Base-by-base conservation (phyloP, 2,888 invertebrate species). In the Eumacrocentrus americanus region DNA sequence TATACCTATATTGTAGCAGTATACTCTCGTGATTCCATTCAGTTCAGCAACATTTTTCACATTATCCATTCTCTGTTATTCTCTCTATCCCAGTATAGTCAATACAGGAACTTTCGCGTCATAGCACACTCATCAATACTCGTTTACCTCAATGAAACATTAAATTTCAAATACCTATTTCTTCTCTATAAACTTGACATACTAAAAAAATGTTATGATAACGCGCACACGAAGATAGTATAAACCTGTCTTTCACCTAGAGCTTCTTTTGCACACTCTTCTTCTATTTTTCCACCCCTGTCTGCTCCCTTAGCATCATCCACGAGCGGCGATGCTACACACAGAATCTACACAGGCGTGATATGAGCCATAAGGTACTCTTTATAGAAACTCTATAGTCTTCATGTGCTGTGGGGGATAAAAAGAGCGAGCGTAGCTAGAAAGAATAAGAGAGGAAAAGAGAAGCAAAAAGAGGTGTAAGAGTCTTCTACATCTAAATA, bases 281-380 rank as follows among this genome's bases (percentile, higher is more conserved):
- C 14, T 9, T 38, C 25, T 12, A 38, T 14, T 55, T 46, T 55
- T 42, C 25, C n/a, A n/a, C n/a, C n/a, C n/a, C n/a, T n/a, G n/a
- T 29, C 4, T 44, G 18, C 20, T 37, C 48, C 50, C 50, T 48
- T 25, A 12, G 47, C 48, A 38, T 29, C 25, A 20, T 25, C 12
- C 29, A 29, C 29, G 29, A 29, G 29, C 9, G 9, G 29, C 29
- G 29, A 29, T 29, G 29, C 29, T 29, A 29, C 29, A 20, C 9
- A 51, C 18, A 16, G 22, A n/a, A 40, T 50, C 40, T 29, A 58
- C 38, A 58, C 34, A 58, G 35, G 57, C 57, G 57, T 58, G 57
- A 42, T 51, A 58, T 58, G 50, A 42, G 42, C 50, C 34, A 18
- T 14, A 34, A 34, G 57, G 23, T 7, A 29, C 40, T 58, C 42